Conservation (phyloP, 1,140 invertebrate species). For the Latrodectus geometricus region DNA sequence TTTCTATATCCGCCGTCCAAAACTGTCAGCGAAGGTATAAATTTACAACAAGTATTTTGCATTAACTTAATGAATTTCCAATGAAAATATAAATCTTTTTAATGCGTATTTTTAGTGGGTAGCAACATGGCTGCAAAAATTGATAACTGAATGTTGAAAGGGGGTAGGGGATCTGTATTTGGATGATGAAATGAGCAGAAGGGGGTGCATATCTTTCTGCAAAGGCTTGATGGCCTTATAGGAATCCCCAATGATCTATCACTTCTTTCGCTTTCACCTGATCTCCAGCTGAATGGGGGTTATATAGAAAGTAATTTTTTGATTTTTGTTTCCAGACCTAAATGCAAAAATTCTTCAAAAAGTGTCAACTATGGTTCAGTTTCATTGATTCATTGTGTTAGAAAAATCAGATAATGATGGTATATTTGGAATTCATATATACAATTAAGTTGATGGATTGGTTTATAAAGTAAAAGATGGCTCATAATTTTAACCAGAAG, state of each 20-base stretch:
- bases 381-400: neutral
- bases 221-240: neutral
- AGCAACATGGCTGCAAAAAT: constrained; percentile 45
- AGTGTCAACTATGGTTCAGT: neutral
- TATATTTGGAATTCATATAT: neutral
- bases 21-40: constrained; percentile 39
- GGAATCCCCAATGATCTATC: constrained; percentile 37
- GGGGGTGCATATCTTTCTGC: neutral
- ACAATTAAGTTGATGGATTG: neutral
- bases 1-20: neutral
- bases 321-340: neutral
- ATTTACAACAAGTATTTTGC: constrained; percentile 43
- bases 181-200: neutral
- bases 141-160: constrained; percentile 31
- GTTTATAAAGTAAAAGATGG: neutral
- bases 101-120: constrained; percentile 39
- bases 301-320: neutral
- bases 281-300: neutral
- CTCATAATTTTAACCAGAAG: no score
- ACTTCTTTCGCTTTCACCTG: constrained; percentile 44
- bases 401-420: neutral
- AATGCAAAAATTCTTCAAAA: neutral
- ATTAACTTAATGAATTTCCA: constrained; percentile 59
- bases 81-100: constrained; percentile 59
- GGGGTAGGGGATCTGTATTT: neutral